Evolutionary conservation across 2,113 vertebrate genomes (phyloP).

Genomic region (Pterocles orientalis): DNA sequence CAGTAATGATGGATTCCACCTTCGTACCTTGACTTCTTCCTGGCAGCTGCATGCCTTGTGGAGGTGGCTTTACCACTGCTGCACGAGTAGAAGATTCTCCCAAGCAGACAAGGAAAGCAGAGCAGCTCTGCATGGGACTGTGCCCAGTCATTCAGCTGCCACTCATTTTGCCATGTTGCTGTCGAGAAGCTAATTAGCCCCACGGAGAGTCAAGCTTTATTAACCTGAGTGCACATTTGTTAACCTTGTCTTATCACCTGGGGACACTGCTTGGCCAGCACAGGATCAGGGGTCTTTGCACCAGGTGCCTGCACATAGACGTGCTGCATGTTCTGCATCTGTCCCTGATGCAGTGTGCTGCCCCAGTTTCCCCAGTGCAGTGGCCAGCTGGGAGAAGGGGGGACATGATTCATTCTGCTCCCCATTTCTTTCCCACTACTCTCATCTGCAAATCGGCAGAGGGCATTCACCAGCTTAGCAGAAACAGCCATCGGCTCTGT

Average conservation of each 20-base stretch:
- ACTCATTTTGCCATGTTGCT: neutral
- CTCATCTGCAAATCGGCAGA: neutral
- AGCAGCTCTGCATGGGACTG: neutral
- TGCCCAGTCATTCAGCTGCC: neutral
- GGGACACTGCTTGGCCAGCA: neutral
- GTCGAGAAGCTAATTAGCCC: conserved; percentile 36
- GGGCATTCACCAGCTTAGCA: neutral
- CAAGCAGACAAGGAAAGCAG: neutral
- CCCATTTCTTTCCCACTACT: neutral
- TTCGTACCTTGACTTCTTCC: neutral
- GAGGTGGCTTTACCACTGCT: neutral
- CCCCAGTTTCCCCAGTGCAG: neutral
- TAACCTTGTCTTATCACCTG: neutral
- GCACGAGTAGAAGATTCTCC: neutral
- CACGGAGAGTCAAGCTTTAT: conserved; percentile 48
- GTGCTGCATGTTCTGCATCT: neutral
- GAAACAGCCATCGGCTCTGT: neutral
- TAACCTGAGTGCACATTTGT: conserved; percentile 12
- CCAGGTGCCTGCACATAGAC: neutral
- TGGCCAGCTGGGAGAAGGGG: neutral
- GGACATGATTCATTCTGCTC: neutral
- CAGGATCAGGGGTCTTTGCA: neutral
- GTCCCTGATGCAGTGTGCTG: neutral
- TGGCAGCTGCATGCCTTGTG: neutral
- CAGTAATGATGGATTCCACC: neutral